phyloP scores from a whole-genome alignment of 2,797 vertebrate genomes.

The Gephyroberyx darwinii region DNA sequence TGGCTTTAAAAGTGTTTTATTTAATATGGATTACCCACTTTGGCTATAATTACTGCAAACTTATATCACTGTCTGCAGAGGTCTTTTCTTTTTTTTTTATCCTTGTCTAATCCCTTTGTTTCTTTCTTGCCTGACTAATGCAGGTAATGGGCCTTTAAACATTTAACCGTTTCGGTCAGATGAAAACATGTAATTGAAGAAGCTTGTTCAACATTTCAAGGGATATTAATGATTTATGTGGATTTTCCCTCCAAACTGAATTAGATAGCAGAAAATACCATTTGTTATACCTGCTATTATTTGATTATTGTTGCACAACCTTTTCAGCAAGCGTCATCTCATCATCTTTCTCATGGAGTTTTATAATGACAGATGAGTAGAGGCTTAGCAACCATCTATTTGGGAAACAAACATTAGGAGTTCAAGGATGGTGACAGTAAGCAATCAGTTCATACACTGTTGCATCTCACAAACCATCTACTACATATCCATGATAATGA shows the following conservation, averaged over 20 bases:
- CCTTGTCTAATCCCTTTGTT: neutral
- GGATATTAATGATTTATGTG: neutral
- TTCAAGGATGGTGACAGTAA: constrained; percentile 7
- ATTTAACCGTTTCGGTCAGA: too few species aligned
- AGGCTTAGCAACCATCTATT: constrained; percentile 57
- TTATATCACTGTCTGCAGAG: too few species aligned
- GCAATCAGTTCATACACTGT: constrained; percentile 42
- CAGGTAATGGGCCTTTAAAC: too few species aligned
- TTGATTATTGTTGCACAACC: constrained; percentile 27
- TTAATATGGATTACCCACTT: neutral
- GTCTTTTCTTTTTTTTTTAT: too few species aligned
- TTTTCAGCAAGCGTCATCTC: constrained; percentile 26
- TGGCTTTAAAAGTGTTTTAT: neutral
- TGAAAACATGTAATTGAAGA: too few species aligned
- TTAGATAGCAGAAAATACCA: constrained; percentile 27
- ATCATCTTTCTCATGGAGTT: neutral
- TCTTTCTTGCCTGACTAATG: neutral
- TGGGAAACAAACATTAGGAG: constrained; percentile 55
- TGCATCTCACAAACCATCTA: constrained; percentile 34
- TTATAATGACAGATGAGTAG: constrained; percentile 14
- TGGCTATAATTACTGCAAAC: neutral
- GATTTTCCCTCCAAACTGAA: constrained; percentile 19
- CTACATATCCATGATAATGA: constrained; percentile 18
- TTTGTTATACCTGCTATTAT: constrained; percentile 36
- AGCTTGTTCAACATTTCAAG: too few species aligned